These are phyloP conservation scores for Diachrysia chrysitis DNA, from an alignment of 2,888 invertebrate genomes.

Conservation along the genomic window DNA sequence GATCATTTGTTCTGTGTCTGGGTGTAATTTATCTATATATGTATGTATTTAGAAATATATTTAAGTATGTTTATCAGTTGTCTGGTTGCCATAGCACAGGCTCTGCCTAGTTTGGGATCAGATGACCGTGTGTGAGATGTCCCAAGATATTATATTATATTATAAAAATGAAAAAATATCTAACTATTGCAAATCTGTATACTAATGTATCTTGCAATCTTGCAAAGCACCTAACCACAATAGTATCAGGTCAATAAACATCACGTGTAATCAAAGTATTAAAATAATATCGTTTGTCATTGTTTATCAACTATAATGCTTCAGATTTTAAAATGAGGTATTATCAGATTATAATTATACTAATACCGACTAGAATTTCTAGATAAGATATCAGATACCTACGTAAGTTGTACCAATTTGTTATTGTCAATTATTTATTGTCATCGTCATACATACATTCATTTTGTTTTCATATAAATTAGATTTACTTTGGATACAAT, in stretches of 20 bases:
- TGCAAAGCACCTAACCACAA: too few relatives aligned
- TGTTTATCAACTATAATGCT: slow-evolving; percentile 4
- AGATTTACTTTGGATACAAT: not conserved
- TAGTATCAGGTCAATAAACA: not conserved
- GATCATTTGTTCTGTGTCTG: too few relatives aligned
- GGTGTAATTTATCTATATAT: too few relatives aligned
- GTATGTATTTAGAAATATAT: too few relatives aligned
- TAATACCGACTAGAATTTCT: not conserved
- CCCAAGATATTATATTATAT: too few relatives aligned
- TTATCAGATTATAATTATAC: not conserved
- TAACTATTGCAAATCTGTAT: too few relatives aligned
- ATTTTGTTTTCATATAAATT: not conserved
- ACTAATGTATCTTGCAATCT: too few relatives aligned
- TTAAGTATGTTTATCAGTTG: too few relatives aligned
- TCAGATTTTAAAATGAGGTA: not conserved
- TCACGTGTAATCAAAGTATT: not conserved
- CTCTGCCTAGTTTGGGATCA: too few relatives aligned
- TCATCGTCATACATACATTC: slow-evolving; percentile 1
- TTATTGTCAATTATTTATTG: not conserved
- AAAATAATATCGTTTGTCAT: slow-evolving; percentile 6
- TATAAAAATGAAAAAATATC: too few relatives aligned
- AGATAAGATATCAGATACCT: not conserved
- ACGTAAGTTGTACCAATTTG: not conserved
- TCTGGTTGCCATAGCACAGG: too few relatives aligned
- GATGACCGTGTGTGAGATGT: too few relatives aligned